Base-by-base conservation (phyloP, 2,113 vertebrate species). In the Pampusana beccarii region DNA sequence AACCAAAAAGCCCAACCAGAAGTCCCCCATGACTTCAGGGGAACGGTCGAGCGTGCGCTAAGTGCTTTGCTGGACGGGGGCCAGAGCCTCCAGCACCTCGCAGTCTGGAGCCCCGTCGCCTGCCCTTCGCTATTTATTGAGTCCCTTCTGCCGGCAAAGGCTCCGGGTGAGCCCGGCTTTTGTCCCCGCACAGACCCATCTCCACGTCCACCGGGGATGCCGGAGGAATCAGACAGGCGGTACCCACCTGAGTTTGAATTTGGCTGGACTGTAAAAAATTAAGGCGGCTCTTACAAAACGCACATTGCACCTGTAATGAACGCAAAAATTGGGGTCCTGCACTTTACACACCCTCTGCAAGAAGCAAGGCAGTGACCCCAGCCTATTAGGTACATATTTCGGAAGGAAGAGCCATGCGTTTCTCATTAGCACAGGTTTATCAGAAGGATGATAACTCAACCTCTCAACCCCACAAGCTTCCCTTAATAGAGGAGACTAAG, bases 241-340 rank as follows among this genome's bases (percentile, higher is more conserved):
- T 4, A 21, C 4, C 8, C n/a, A 25, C 2, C 70, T 0, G 23
- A 28, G 66, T 50, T 5, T 18, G 25, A 9, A 2, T 7, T 14
- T 6, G 79, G 53, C 19, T 16, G 60, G 9, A 2, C 19, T 12
- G 40, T 0, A 29, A 36, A 26, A 16, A 33, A 26, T 3, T 0
- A 2, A n/a, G 36, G 28, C 0, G 4, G 54, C 25, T 84, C 21
- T 34, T 1, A 14, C 8, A 11, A 42, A 53, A 21, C 0, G 1
- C 6, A 12, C 0, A 1, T 6, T 17, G 13, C 18, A 5, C 16
- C 53, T 11, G 0, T 0, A 18, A 8, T 0, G 16, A 26, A 4
- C 3, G 1, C 18, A 2, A 10, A 21, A 14, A 40, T 5, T 0
- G 5, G 25, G 10, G 18, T 10, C 53, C 42, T 53, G 67, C 26